phyloP scores from a whole-genome alignment of 1,140 invertebrate genomes.

The Dendrolimus punctatus region DNA sequence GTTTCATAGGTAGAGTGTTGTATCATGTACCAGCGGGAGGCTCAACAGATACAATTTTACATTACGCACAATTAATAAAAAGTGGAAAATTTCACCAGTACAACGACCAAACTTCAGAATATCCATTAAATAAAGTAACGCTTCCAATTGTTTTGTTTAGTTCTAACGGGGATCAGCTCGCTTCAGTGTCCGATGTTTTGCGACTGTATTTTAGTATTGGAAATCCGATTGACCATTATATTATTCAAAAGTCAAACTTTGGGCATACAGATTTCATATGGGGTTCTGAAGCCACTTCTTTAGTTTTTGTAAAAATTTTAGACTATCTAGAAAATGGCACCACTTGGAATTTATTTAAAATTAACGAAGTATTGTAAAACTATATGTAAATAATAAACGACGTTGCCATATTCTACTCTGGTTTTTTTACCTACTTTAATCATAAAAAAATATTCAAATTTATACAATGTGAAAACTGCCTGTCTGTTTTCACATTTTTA shows the following conservation, averaged over 20 bases:
- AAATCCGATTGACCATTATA: slow-evolving; percentile 40
- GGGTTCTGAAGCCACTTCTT: slow-evolving; percentile 24
- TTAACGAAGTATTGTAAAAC: slow-evolving; percentile 22
- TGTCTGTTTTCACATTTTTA: too few species aligned
- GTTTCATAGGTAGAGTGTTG: slow-evolving; percentile 57
- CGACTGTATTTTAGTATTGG: slow-evolving; percentile 35
- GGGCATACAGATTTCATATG: slow-evolving; percentile 50
- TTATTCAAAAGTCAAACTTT: slow-evolving; percentile 34
- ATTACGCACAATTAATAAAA: slow-evolving; percentile 76
- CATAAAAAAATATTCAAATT: too few species aligned
- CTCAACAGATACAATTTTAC: slow-evolving; percentile 82
- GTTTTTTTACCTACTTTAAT: too few species aligned
- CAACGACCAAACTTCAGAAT: slow-evolving; percentile 76
- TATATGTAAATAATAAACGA: background rate
- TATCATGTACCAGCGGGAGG: slow-evolving; percentile 84
- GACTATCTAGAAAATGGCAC: slow-evolving; percentile 28
- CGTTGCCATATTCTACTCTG: too few species aligned
- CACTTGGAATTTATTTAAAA: slow-evolving; percentile 16
- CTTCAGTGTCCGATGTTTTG: slow-evolving; percentile 60
- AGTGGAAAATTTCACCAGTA: slow-evolving; percentile 76
- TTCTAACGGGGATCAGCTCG: slow-evolving; percentile 80
- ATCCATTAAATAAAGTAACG: slow-evolving; percentile 74
- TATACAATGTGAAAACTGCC: too few species aligned
- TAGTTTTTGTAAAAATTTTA: slow-evolving; percentile 38
- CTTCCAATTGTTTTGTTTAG: slow-evolving; percentile 79